Conservation (phyloP, 92 coral and sea anemone genomes). For the Parazoanthus darwini region DNA sequence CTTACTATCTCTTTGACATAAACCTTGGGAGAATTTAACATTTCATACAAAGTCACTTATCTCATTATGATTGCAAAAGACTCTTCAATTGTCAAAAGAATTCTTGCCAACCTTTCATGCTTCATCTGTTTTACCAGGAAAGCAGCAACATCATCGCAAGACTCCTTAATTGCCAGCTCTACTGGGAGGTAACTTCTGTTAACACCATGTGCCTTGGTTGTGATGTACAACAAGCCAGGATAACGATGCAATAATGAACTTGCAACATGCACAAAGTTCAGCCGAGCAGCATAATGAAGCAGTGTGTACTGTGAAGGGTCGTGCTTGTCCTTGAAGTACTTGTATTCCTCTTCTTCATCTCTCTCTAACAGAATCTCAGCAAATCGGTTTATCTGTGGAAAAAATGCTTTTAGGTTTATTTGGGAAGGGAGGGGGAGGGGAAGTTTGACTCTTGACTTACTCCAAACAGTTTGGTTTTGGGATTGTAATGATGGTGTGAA, state of each 20-base stretch:
- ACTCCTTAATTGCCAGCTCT: slow-evolving; percentile 64
- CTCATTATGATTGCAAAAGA: too few relatives aligned
- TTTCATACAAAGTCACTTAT: too few relatives aligned
- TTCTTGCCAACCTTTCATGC: slow-evolving; percentile 65
- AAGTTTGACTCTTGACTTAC: too few relatives aligned
- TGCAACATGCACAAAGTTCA: slow-evolving; percentile 70
- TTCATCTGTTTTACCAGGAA: slow-evolving; percentile 80
- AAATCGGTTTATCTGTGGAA: slow-evolving; percentile 70
- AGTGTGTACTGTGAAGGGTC: slow-evolving; percentile 65
- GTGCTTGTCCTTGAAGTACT: slow-evolving; percentile 77
- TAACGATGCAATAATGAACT: slow-evolving; percentile 61
- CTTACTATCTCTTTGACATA: too few relatives aligned
- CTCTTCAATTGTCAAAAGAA: too few relatives aligned
- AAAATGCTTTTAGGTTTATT: not conserved
- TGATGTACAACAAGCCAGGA: slow-evolving; percentile 73
- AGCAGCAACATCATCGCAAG: slow-evolving; percentile 78
- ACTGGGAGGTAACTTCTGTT: slow-evolving; percentile 67
- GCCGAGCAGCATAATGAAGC: slow-evolving; percentile 75
- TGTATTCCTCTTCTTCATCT: slow-evolving; percentile 64
- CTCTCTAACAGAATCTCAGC: slow-evolving; percentile 62
- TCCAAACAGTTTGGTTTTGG: too few relatives aligned
- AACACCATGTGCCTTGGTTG: slow-evolving; percentile 63
- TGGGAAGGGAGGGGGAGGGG: too few relatives aligned
- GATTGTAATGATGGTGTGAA: too few relatives aligned
- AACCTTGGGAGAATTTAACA: too few relatives aligned